Conservation (phyloP, 2,797 vertebrate genomes). For the Vipera latastei region DNA sequence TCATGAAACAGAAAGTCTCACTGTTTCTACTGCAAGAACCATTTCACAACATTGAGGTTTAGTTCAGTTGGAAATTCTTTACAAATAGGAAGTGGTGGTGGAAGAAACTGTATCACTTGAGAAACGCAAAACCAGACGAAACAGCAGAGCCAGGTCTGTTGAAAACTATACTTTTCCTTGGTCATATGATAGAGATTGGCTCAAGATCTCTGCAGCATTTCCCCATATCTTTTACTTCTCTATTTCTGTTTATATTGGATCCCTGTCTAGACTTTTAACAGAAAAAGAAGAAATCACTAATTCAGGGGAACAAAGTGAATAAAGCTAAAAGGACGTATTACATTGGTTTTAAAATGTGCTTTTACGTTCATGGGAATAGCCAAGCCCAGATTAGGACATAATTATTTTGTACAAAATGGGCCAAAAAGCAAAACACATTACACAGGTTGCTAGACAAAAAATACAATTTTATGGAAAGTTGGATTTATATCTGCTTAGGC, state of each 20-base stretch:
- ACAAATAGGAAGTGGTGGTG: constrained; percentile 6
- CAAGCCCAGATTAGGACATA: background rate
- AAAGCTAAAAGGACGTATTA: constrained; percentile 22
- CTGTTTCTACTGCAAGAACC: background rate
- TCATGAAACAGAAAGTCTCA: background rate
- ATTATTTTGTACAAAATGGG: constrained; percentile 39
- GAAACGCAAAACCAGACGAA: background rate
- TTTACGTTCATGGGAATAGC: background rate
- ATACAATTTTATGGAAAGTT: background rate
- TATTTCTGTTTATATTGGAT: background rate
- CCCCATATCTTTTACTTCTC: background rate
- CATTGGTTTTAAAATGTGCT: constrained; percentile 32
- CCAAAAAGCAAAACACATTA: constrained; percentile 23
- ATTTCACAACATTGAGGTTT: background rate
- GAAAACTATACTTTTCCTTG: background rate
- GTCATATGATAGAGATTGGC: background rate
- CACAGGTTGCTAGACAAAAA: background rate
- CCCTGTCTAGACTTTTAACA: background rate
- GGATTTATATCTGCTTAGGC: constrained; percentile 64
- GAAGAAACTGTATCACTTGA: background rate
- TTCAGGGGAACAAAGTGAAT: constrained; percentile 14
- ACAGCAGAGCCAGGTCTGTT: constrained; percentile 9
- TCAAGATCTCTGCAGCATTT: background rate
- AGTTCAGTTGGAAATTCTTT: background rate
- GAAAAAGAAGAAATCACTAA: background rate